Evolutionary conservation across 1,140 invertebrate species (phyloP).

Genomic region (Amyelois transitella): DNA sequence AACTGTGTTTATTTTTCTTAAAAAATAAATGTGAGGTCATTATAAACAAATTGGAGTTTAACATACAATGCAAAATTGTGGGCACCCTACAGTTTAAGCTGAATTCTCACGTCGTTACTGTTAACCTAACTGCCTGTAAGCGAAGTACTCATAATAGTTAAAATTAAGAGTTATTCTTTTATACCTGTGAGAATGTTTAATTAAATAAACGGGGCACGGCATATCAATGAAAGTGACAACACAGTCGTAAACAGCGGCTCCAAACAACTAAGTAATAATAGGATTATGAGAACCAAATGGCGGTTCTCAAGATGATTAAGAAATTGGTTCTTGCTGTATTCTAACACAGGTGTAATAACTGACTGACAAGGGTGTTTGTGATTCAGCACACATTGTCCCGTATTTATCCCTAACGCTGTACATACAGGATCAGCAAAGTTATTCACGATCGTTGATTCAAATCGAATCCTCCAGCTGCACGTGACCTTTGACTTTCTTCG

Average conservation of each 20-base stretch:
- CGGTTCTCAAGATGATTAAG: conserved; percentile 31
- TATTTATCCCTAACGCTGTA: no score
- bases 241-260: conserved; percentile 21
- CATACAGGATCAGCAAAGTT: no score
- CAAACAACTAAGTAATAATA: conserved; percentile 19
- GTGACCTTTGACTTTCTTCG: no score
- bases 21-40: not conserved
- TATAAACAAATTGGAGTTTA: conserved; percentile 7
- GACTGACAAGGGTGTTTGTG: no score
- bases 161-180: conserved; percentile 72
- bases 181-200: conserved; percentile 71
- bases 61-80: conserved; percentile 4
- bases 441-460: no score
- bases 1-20: no score
- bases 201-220: conserved; percentile 60
- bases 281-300: conserved; percentile 15
- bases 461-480: no score
- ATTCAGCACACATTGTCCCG: no score
- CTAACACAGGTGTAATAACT: conserved; percentile 2
- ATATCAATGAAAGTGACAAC: conserved; percentile 50
- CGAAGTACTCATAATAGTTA: conserved; percentile 65
- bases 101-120: conserved; percentile 69
- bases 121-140: conserved; percentile 69
- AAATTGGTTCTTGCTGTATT: conserved; percentile 15
- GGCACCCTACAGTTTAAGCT: conserved; percentile 42